Evolutionary conservation across 2,888 invertebrate species (phyloP).

Genomic region (Eupithecia exiguata): DNA sequence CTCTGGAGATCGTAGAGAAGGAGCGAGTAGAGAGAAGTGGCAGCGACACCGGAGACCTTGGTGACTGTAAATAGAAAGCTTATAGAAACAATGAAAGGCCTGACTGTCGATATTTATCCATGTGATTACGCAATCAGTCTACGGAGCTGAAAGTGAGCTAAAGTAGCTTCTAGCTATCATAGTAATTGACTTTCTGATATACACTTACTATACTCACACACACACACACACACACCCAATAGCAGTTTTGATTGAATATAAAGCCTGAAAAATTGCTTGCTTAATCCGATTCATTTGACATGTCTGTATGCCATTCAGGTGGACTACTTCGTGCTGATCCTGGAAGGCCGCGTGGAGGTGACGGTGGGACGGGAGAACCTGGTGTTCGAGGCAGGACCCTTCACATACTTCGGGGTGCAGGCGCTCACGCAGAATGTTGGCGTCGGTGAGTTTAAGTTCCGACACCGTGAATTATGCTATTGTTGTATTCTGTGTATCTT

Average conservation of each 20-base stretch:
- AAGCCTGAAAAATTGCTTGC: not conserved
- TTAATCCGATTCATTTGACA: not conserved
- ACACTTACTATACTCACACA: no score
- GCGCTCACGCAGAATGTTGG: slow-evolving; percentile 91
- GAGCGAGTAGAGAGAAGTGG: no score
- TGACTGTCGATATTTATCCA: no score
- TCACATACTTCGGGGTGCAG: slow-evolving; percentile 96
- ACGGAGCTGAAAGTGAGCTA: no score
- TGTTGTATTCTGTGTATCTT: not conserved
- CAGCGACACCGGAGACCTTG: not conserved
- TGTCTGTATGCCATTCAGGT: slow-evolving; percentile 59
- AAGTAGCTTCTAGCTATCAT: no score
- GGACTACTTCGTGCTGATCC: slow-evolving; percentile 96
- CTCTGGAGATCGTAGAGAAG: not conserved
- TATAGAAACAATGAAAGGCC: no score
- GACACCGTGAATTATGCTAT: not conserved
- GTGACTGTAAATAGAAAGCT: not conserved
- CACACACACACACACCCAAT: no score
- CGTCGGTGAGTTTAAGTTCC: slow-evolving; percentile 51
- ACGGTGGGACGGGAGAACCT: slow-evolving; percentile 96
- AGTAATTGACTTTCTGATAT: no score
- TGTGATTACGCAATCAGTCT: no score
- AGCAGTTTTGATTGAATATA: not conserved
- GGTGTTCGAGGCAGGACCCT: slow-evolving; percentile 97
- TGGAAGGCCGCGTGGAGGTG: slow-evolving; percentile 97